These are phyloP conservation scores for Tupaia tana DNA, from an alignment of 2,113 vertebrate species.

Conservation along the genomic window DNA sequence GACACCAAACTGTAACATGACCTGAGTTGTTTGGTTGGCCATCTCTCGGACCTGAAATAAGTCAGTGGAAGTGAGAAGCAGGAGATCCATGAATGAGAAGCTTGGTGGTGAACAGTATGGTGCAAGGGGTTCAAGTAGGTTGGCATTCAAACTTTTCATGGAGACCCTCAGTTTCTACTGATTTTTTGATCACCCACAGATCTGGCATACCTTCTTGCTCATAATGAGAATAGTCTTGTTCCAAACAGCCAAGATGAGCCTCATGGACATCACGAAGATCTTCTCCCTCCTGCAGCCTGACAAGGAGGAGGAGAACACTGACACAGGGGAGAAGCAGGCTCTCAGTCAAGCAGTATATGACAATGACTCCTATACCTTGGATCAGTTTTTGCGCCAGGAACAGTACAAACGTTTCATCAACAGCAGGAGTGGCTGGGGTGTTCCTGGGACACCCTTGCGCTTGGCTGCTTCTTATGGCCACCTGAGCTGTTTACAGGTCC, in stretches of 20 bases:
- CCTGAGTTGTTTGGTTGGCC: neutral
- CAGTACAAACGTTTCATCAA: constrained; percentile 91
- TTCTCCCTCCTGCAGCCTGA: constrained; percentile 94
- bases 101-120: neutral
- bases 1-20: constrained; percentile 25
- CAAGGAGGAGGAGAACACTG: constrained; percentile 82
- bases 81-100: neutral
- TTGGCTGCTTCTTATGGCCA: constrained; percentile 91
- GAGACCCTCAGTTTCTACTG: neutral
- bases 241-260: constrained; percentile 88
- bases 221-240: constrained; percentile 82
- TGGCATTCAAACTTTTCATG: constrained; percentile 36
- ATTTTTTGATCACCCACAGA: constrained; percentile 62
- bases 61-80: neutral
- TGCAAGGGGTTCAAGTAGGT: neutral
- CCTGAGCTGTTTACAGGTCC: constrained; percentile 89
- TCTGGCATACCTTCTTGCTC: constrained; percentile 44
- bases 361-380: constrained; percentile 87
- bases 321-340: constrained; percentile 84
- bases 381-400: constrained; percentile 89
- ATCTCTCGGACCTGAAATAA: constrained; percentile 40
- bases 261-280: constrained; percentile 96
- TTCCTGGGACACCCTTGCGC: constrained; percentile 93
- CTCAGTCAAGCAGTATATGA: constrained; percentile 89
- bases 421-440: constrained; percentile 92